These are phyloP conservation scores for Mesochorus sp. DNA, from an alignment of 2,888 invertebrate genomes.

Conservation along the genomic window DNA sequence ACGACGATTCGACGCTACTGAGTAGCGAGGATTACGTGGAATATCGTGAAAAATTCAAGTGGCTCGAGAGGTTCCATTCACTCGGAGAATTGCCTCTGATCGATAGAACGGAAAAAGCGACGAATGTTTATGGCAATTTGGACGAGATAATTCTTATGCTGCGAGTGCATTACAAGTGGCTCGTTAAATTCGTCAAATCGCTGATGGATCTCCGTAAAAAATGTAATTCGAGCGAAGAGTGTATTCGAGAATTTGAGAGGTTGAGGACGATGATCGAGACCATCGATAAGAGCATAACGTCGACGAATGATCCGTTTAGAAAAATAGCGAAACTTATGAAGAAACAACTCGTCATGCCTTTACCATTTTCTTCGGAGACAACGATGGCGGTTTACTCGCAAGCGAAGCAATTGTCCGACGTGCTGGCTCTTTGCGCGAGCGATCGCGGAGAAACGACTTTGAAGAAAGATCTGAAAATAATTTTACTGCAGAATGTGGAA, in stretches of 20 bases:
- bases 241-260: conserved; percentile 68
- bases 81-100: conserved; percentile 79
- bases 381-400: conserved; percentile 61
- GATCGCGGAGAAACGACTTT: conserved; percentile 51
- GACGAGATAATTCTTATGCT: conserved; percentile 85
- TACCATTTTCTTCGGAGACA: conserved; percentile 70
- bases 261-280: conserved; percentile 72
- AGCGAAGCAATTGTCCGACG: conserved; percentile 62
- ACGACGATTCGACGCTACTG: conserved; percentile 59
- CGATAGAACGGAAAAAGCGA: conserved; percentile 71
- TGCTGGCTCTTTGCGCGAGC: conserved; percentile 63
- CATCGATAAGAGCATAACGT: conserved; percentile 63
- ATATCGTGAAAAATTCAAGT: conserved; percentile 83
- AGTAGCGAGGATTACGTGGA: conserved; percentile 76
- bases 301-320: conserved; percentile 70
- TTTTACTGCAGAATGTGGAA: conserved; percentile 64
- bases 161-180: conserved; percentile 89
- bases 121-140: conserved; percentile 65
- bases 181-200: conserved; percentile 84
- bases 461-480: conserved; percentile 67
- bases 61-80: conserved; percentile 83
- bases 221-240: conserved; percentile 26
- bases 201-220: conserved; percentile 61
- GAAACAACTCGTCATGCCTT: conserved; percentile 66
- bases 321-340: conserved; percentile 73